Evolutionary conservation across 35 echinoderm and acorn worm species (phyloP).

Genomic region (Acanthaster planci): DNA sequence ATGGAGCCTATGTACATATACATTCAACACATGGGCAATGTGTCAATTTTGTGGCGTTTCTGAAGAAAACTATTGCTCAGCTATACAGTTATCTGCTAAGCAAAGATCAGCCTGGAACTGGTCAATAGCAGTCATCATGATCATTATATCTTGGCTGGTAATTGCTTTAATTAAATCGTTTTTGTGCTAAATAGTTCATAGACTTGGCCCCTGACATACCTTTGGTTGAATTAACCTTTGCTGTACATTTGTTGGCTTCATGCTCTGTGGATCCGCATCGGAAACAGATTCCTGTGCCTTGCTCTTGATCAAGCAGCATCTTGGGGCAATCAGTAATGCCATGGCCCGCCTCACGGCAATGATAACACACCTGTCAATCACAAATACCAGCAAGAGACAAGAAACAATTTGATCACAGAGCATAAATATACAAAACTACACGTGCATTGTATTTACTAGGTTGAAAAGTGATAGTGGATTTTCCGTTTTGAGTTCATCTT

Average conservation of each 20-base stretch:
- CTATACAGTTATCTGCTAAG: too few relatives aligned
- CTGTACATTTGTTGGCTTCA: conserved; percentile 53
- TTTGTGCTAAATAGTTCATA: too few relatives aligned
- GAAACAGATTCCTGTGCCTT: conserved; percentile 75
- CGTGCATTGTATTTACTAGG: background rate
- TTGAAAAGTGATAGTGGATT: too few relatives aligned
- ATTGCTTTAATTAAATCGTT: background rate
- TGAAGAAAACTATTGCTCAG: too few relatives aligned
- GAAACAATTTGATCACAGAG: background rate
- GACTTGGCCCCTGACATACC: conserved; percentile 32
- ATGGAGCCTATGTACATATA: too few relatives aligned
- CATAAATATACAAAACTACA: background rate
- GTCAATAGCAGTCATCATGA: background rate
- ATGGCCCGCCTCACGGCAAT: conserved; percentile 78
- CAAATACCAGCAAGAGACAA: background rate
- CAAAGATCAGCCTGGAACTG: background rate
- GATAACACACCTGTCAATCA: conserved; percentile 65
- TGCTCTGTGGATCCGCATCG: conserved; percentile 81
- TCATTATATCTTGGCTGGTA: background rate
- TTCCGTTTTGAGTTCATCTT: too few relatives aligned
- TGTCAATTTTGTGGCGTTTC: too few relatives aligned
- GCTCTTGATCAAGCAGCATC: conserved; percentile 45
- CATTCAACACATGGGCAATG: too few relatives aligned
- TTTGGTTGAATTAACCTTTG: conserved; percentile 54
- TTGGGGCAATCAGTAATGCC: conserved; percentile 74